phyloP scores from a whole-genome alignment of 2,888 invertebrate genomes.

The Pemphredon lugubris region DNA sequence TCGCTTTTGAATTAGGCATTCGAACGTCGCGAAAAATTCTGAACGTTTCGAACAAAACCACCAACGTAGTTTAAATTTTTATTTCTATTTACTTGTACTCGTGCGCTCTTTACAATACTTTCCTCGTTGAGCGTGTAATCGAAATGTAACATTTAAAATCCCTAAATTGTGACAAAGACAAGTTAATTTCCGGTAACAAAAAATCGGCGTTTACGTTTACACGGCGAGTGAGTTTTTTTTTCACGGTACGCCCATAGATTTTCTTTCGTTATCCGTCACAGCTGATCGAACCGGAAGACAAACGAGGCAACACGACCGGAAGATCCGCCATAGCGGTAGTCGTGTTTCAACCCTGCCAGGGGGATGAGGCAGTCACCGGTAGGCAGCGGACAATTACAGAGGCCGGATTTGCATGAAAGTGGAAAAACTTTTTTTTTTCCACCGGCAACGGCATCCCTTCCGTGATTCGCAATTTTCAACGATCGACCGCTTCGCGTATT shows the following conservation, averaged over 20 bases:
- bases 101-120: too few relatives aligned
- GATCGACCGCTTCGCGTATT: conserved; percentile 39
- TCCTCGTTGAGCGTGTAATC: too few relatives aligned
- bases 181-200: too few relatives aligned
- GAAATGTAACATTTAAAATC: too few relatives aligned
- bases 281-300: conserved; percentile 42
- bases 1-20: too few relatives aligned
- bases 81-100: too few relatives aligned
- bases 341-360: conserved; percentile 18
- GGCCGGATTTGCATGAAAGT: conserved; percentile 59
- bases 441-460: conserved; percentile 3
- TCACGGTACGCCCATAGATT: conserved; percentile 20
- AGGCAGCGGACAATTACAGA: conserved; percentile 53
- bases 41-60: too few relatives aligned
- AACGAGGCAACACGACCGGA: conserved; percentile 42
- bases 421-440: conserved; percentile 37
- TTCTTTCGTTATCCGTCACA: conserved; percentile 35
- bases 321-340: conserved; percentile 31
- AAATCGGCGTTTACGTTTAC: not conserved
- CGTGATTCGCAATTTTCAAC: conserved; percentile 40
- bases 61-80: too few relatives aligned
- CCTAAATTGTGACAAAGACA: too few relatives aligned
- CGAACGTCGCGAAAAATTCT: too few relatives aligned
- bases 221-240: too few relatives aligned
- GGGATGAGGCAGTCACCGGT: conserved; percentile 15